phyloP scores from a whole-genome alignment of 2,113 vertebrate genomes.

The Holacanthus passer region DNA sequence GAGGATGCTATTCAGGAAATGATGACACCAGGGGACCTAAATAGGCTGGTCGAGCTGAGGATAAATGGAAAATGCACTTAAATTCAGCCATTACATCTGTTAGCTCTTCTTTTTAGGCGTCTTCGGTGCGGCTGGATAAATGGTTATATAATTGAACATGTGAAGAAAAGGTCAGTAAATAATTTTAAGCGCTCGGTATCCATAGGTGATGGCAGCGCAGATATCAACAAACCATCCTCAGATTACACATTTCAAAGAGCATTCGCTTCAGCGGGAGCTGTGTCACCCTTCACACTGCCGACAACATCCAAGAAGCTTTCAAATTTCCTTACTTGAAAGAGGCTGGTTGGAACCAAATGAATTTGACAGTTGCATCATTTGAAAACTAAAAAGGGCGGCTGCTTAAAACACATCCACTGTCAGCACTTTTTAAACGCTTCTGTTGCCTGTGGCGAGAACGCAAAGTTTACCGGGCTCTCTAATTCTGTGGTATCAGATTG shows the following conservation, averaged over 20 bases:
- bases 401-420: conserved; percentile 43
- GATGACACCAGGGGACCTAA: conserved; percentile 58
- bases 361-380: conserved; percentile 52
- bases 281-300: conserved; percentile 11
- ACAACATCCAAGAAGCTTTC: conserved; percentile 50
- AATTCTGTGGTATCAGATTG: conserved; percentile 20
- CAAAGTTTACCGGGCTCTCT: conserved; percentile 12
- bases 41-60: conserved; percentile 37
- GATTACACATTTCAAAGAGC: conserved; percentile 53
- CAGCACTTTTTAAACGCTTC: conserved; percentile 49
- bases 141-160: conserved; percentile 38
- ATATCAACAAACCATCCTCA: conserved; percentile 50
- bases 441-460: conserved; percentile 26
- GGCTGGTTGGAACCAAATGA: conserved; percentile 34
- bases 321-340: conserved; percentile 45
- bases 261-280: conserved; percentile 40
- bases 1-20: conserved; percentile 67
- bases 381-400: conserved; percentile 24
- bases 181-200: conserved; percentile 23
- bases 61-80: conserved; percentile 59
- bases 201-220: conserved; percentile 24
- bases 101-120: conserved; percentile 41
- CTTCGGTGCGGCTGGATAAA: conserved; percentile 34
- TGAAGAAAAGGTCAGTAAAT: conserved; percentile 57
- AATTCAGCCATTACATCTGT: conserved; percentile 49